Evolutionary conservation across 2,888 invertebrate species (phyloP).

Genomic region (Drosophila kambysellisi): DNA sequence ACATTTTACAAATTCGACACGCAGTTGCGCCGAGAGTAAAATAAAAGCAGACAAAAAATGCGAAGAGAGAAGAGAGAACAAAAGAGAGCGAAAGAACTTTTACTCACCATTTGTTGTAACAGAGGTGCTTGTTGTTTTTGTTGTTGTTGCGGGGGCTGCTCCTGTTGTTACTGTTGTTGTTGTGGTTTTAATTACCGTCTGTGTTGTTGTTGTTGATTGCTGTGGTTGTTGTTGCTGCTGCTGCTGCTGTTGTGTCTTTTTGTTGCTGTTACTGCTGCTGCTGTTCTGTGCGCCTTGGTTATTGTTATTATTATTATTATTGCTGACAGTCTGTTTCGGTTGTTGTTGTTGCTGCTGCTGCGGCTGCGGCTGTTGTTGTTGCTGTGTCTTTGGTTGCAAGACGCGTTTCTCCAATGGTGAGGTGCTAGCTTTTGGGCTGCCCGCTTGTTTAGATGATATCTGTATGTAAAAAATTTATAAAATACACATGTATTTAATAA

Average conservation of each 20-base stretch:
- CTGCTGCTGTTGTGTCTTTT: constrained; percentile 42
- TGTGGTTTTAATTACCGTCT: constrained; percentile 22
- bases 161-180: constrained; percentile 27
- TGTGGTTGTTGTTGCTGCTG: constrained; percentile 31
- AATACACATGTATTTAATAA: background rate
- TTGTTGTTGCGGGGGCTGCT: constrained; percentile 5
- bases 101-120: constrained; percentile 76
- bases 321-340: constrained; percentile 61
- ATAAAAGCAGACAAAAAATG: constrained; percentile 4
- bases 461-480: constrained; percentile 45
- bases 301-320: constrained; percentile 54
- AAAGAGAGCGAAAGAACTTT: constrained; percentile 4
- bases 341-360: constrained; percentile 55
- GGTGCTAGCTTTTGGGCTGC: constrained; percentile 83
- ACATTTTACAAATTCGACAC: constrained; percentile 37
- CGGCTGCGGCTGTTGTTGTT: constrained; percentile 53
- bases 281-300: constrained; percentile 64
- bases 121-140: constrained; percentile 11
- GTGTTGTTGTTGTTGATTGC: constrained; percentile 20
- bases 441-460: constrained; percentile 85
- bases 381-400: constrained; percentile 88
- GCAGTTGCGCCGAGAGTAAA: constrained; percentile 54
- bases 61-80: constrained; percentile 5
- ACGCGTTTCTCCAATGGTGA: constrained; percentile 88
- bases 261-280: constrained; percentile 47